Evolutionary conservation across 2,888 invertebrate genomes (phyloP).

Genomic region (Microchrysa polita): DNA sequence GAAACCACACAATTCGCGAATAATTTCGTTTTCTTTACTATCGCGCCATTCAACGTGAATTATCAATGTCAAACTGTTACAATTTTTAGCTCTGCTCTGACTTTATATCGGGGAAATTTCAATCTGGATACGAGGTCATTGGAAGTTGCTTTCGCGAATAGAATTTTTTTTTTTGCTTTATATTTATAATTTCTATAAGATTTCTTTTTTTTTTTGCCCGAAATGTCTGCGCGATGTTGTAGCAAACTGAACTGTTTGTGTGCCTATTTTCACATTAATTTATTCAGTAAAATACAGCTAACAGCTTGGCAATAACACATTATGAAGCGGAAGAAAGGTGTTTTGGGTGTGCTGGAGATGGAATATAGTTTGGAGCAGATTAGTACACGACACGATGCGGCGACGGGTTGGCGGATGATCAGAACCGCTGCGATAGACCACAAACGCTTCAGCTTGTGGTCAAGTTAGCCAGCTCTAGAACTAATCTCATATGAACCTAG

Average conservation of each 20-base stretch:
- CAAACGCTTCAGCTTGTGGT: too few relatives aligned
- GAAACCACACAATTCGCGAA: not conserved
- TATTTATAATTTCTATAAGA: too few relatives aligned
- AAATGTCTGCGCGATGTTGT: not conserved
- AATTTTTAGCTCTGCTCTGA: not conserved
- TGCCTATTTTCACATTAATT: slow-evolving; percentile 13
- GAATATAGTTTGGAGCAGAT: too few relatives aligned
- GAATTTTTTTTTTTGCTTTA: too few relatives aligned
- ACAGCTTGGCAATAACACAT: too few relatives aligned
- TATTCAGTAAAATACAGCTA: slow-evolving; percentile 1
- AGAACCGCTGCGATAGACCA: too few relatives aligned
- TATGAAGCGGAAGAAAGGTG: too few relatives aligned
- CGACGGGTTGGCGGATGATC: too few relatives aligned
- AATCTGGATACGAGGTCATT: slow-evolving; percentile 10
- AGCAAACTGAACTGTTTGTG: not conserved
- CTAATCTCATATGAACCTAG: too few relatives aligned
- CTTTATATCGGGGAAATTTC: slow-evolving; percentile 21
- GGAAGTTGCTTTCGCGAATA: not conserved
- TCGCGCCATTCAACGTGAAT: slow-evolving; percentile 7
- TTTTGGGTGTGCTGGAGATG: too few relatives aligned
- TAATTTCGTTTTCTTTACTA: slow-evolving; percentile 5
- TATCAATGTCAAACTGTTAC: slow-evolving; percentile 20
- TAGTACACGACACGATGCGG: too few relatives aligned
- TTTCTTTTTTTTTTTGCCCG: not conserved
- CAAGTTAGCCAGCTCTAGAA: too few relatives aligned